These are phyloP conservation scores for Poeciliopsis turrubarensis DNA, from an alignment of 2,113 vertebrate species.

Conservation along the genomic window DNA sequence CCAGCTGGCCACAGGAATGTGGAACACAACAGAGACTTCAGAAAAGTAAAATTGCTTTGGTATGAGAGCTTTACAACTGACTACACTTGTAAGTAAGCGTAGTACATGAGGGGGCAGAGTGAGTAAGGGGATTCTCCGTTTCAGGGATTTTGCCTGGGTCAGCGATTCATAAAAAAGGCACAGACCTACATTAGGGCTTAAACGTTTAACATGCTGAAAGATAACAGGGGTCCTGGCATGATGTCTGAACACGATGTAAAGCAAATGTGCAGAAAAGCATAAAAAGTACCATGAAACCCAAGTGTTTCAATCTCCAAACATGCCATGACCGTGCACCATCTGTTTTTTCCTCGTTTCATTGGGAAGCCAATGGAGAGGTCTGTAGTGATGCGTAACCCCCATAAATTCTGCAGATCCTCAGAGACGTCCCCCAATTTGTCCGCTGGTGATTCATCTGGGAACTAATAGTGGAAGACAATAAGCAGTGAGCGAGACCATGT, in stretches of 20 bases:
- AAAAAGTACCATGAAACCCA: constrained; percentile 77
- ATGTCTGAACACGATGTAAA: constrained; percentile 68
- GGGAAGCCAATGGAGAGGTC: constrained; percentile 66
- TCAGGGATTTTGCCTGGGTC: constrained; percentile 38
- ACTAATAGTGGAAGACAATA: constrained; percentile 79
- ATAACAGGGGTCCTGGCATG: constrained; percentile 48
- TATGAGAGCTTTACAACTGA: constrained; percentile 65
- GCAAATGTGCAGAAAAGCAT: constrained; percentile 71
- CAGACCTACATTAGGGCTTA: constrained; percentile 48
- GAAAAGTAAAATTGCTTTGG: constrained; percentile 57
- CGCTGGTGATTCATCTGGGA: constrained; percentile 77
- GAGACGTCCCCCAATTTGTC: constrained; percentile 74
- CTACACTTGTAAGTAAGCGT: constrained; percentile 37
- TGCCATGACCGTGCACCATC: constrained; percentile 74
- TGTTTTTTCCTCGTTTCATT: constrained; percentile 71
- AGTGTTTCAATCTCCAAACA: constrained; percentile 79
- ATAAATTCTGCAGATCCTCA: constrained; percentile 72
- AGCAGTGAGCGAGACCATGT: constrained; percentile 67
- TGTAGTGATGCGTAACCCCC: constrained; percentile 75
- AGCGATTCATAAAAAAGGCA: constrained; percentile 29
- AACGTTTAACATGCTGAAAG: constrained; percentile 56
- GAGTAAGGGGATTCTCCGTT: constrained; percentile 17
- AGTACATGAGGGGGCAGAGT: constrained; percentile 20
- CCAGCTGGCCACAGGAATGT: constrained; percentile 72
- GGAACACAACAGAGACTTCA: constrained; percentile 25